Evolutionary conservation across 2,888 invertebrate genomes (phyloP), one percentile per base, ranked within the genome.

Genomic region (Lissocephala sabroskyi): DNA sequence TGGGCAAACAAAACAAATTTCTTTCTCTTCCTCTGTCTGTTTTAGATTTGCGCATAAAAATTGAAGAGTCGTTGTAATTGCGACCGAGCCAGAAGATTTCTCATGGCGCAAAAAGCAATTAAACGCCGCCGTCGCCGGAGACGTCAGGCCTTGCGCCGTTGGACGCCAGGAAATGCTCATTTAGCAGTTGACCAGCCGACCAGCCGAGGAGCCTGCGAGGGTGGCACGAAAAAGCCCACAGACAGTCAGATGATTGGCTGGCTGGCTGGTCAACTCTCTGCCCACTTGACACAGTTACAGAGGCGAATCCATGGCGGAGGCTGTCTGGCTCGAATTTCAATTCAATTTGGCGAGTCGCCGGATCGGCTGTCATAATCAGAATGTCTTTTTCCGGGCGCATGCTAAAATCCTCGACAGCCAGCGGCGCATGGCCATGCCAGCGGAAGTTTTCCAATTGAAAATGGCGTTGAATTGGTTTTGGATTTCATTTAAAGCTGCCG

Each of bases 111-210:
- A 65, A 76, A 81, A 80, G 81, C 82, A 84, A 84, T 84, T 84
- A 84, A 83, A 82, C 77, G 78, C 71, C 76, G 75, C 71, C 70
- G 36, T 26, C 46, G 33, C 23, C 32, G 47, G 46, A 40, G 56
- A 54, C 70, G 59, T 62, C 63, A 32, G 76, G 67, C 73, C 65
- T 56, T 36, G 66, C 84, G 60, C 83, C 79, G 81, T 81, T 84
- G 83, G 84, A 82, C 80, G 84, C 82, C 84, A 84, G 84, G 84
- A 84, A 84, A 83, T 78, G 81, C 79, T 84, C 82, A 84, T 84
- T 84, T 82, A 83, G 65, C 64, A 51, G 59, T 56, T 52, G 53
- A 50, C 59, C 46, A 46, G 16, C n/a, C 33, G 45, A 54, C 16
- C 26, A 59, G 32, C 13, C 52, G 30, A 41, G 16, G 28, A 16